Evolutionary conservation across 2,888 invertebrate genomes (phyloP), one percentile per base, ranked within the genome.

Genomic region (Blastobasis adustella): DNA sequence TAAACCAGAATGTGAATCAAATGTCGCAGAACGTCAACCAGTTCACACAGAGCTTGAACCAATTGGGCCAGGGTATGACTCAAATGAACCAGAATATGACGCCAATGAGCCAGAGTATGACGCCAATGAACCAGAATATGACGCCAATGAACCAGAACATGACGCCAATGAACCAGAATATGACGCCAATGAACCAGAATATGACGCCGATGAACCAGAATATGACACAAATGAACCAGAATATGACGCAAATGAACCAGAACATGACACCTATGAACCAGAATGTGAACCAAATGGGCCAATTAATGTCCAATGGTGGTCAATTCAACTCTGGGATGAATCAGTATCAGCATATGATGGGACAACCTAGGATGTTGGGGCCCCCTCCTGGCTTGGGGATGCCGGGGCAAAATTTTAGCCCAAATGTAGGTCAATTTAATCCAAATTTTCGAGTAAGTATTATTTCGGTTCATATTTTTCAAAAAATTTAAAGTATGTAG

Each of bases 361-460:
- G 76, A 0, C 84, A 82, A 49, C 74, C 78, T 0, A 63, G 85
- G 8, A 82, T 86, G 83, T 74, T 87, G 51, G 79, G 67, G 0
- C 84, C 85, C 0, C 86, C 87, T 0, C 87, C 86, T 0, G 86
- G 86, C 0, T 78, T 88, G 44, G 72, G 67, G 5, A 79, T 83
- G 74, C 82, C 79, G 0, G 62, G 83, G 49, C 87, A 82, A 58
- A 84, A 78, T 69, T 87, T 82, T 57, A 81, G 60, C 46, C 73
- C 76, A 1, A 84, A 73, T 49, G 71, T 84, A 66, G 79, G 76
- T 3, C 83, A 79, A 47, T 83, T 62, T 53, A 85, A 84, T 50
- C 73, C 68, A 42, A 85, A 76, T 72, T 87, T 84, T 82, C 84
- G 87, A 56, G 87, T 88, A 66, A 84, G 87, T 86, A 62, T 54